Percentiles rank a stretch among this genome's conserved stretches.
phyloP scores from a whole-genome alignment of 2,888 invertebrate genomes.

The Horisme vitalbata region DNA sequence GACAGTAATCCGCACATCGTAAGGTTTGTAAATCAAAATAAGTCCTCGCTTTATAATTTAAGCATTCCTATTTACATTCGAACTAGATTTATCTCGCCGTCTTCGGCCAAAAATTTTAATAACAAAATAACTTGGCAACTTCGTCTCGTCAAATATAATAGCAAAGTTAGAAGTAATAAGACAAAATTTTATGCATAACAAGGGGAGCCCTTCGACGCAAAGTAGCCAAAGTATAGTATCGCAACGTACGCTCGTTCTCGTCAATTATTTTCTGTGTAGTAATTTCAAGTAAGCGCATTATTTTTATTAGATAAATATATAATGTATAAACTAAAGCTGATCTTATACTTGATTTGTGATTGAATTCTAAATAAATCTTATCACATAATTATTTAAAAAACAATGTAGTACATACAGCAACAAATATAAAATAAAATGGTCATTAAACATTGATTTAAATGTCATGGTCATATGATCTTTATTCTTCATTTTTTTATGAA shows the following conservation, averaged over 20 bases:
- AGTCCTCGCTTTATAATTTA: slow-evolving; percentile 77
- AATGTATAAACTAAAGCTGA: too few species aligned
- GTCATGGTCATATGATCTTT: too few species aligned
- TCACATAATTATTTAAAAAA: too few species aligned
- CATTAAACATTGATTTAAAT: too few species aligned
- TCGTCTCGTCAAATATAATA: slow-evolving; percentile 80
- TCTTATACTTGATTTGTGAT: too few species aligned
- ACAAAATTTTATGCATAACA: slow-evolving; percentile 82
- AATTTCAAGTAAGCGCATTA: too few species aligned
- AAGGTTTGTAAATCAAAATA: slow-evolving; percentile 77
- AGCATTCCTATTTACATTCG: slow-evolving; percentile 75
- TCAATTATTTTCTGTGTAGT: background rate
- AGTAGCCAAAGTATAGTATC: slow-evolving; percentile 11
- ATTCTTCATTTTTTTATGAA: slow-evolving; percentile 4
- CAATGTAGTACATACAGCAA: too few species aligned
- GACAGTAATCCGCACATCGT: slow-evolving; percentile 71
- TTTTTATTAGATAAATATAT: too few species aligned
- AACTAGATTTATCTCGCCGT: slow-evolving; percentile 67
- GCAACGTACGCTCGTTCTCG: slow-evolving; percentile 9
- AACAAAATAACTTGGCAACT: slow-evolving; percentile 81
- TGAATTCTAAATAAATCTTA: too few species aligned
- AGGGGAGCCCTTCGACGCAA: slow-evolving; percentile 57
- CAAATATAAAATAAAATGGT: too few species aligned
- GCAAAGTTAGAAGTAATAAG: slow-evolving; percentile 81
- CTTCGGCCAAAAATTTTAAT: slow-evolving; percentile 79